A percentile compares a stretch with the other conserved stretches of the same genome.
Conservation (phyloP, 1,140 invertebrate genomes). For the Anastatus disparis region DNA sequence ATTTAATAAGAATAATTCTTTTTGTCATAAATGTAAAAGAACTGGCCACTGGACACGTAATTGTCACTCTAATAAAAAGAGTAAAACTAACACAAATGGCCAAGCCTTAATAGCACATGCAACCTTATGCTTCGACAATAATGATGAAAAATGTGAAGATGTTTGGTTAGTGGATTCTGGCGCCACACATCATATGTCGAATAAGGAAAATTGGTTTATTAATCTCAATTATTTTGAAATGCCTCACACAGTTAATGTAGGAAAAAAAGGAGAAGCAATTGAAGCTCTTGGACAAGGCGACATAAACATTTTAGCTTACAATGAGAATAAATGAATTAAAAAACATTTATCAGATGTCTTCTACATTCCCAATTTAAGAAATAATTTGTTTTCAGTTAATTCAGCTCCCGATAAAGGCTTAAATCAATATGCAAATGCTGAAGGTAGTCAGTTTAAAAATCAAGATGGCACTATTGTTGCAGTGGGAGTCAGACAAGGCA, state of each 20-base stretch:
- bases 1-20: too few species aligned
- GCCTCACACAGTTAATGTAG: too few species aligned
- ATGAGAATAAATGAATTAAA: constrained; percentile 29
- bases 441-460: constrained; percentile 35
- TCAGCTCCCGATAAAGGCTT: constrained; percentile 52
- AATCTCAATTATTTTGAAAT: neutral
- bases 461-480: constrained; percentile 37
- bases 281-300: constrained; percentile 30
- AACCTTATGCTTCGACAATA: neutral
- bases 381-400: constrained; percentile 50
- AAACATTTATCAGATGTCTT: constrained; percentile 42
- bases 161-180: too few species aligned
- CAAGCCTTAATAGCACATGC: neutral
- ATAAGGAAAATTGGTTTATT: neutral
- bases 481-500: constrained; percentile 32
- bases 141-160: too few species aligned
- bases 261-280: too few species aligned
- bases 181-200: constrained; percentile 47
- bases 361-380: constrained; percentile 40
- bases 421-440: constrained; percentile 36
- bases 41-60: too few species aligned
- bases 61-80: neutral
- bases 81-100: constrained; percentile 15
- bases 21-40: too few species aligned
- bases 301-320: constrained; percentile 27